phyloP scores from a whole-genome alignment of 2,888 invertebrate species.

The Lamellibrachia satsuma region DNA sequence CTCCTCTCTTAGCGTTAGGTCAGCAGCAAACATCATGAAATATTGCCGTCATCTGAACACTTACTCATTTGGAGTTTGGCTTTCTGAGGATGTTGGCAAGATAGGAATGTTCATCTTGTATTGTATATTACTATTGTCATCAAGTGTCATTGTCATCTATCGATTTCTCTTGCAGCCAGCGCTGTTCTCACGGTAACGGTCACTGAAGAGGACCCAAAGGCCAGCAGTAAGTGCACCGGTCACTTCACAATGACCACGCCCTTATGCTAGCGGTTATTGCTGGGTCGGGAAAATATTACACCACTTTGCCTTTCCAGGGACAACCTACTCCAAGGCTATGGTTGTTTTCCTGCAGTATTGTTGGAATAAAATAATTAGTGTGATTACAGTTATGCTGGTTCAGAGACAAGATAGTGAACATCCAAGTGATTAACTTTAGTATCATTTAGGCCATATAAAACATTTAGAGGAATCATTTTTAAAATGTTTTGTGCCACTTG shows the following conservation, averaged over 20 bases:
- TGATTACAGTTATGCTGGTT: background rate
- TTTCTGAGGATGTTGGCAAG: background rate
- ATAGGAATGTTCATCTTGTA: slow-evolving; percentile 11
- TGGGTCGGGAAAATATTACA: background rate
- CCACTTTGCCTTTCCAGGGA: background rate
- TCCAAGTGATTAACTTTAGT: too few species aligned
- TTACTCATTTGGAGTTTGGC: too few species aligned
- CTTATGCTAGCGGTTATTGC: too few species aligned
- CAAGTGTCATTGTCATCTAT: background rate
- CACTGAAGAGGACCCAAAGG: slow-evolving; percentile 54
- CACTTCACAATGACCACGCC: background rate
- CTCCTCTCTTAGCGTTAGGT: too few species aligned
- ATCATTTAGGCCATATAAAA: too few species aligned
- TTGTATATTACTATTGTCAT: slow-evolving; percentile 25
- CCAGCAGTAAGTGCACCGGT: slow-evolving; percentile 42
- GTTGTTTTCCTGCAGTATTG: background rate
- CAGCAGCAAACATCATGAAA: too few species aligned
- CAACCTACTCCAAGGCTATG: background rate
- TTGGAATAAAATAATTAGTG: background rate
- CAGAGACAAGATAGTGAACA: too few species aligned
- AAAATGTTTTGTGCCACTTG: too few species aligned
- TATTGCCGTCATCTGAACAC: too few species aligned
- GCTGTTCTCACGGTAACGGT: slow-evolving; percentile 68
- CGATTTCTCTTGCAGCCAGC: slow-evolving; percentile 54
- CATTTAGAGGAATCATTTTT: too few species aligned